Conservation (phyloP, 2,797 vertebrate genomes). For the Basileuterus tristriatus region DNA sequence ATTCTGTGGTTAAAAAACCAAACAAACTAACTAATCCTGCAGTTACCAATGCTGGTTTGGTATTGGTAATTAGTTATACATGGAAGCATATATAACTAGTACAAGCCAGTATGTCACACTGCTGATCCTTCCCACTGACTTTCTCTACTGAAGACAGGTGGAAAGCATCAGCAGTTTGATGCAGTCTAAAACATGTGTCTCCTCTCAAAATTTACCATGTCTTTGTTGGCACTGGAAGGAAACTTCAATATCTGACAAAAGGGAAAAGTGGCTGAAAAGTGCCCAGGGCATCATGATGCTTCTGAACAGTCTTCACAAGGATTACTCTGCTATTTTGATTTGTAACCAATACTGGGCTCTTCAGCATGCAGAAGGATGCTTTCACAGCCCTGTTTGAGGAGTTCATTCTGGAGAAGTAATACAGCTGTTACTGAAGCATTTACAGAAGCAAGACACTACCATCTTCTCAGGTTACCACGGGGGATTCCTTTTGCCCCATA, state of each 20-base stretch:
- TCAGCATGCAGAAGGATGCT: neutral
- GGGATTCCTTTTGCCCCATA: neutral
- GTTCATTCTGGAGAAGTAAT: neutral
- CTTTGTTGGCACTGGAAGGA: neutral
- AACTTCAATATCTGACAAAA: neutral
- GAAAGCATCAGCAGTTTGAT: neutral
- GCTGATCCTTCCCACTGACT: neutral
- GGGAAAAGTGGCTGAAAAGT: neutral
- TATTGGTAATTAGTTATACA: neutral
- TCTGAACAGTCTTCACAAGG: neutral
- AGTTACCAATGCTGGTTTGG: neutral
- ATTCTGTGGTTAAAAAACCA: neutral
- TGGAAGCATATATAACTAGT: neutral
- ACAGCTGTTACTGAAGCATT: neutral
- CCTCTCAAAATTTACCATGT: neutral
- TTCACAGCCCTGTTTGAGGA: neutral
- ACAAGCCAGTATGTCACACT: neutral
- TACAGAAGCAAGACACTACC: neutral
- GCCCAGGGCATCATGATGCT: too few species aligned
- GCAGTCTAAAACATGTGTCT: neutral
- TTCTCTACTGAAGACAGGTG: neutral
- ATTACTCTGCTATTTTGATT: neutral
- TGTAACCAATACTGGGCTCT: neutral
- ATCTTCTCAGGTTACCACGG: neutral
- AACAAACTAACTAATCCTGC: neutral